Conservation (phyloP, 2,797 vertebrate species). For the Gobio occitaniae region DNA sequence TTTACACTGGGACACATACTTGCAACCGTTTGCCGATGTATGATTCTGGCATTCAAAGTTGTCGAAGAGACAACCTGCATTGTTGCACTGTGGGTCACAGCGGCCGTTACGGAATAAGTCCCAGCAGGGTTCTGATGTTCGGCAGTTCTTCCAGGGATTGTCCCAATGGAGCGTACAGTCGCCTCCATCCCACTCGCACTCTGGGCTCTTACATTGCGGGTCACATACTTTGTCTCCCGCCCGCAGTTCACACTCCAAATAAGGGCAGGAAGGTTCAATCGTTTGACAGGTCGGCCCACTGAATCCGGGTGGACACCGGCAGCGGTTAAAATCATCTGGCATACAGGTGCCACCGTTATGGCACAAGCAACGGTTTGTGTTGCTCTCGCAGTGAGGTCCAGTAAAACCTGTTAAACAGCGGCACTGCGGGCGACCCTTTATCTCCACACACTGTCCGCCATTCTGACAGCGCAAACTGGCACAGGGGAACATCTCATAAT, state of each 20-base stretch:
- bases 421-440: constrained; percentile 77
- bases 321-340: constrained; percentile 76
- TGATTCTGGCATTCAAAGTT: constrained; percentile 84
- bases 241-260: constrained; percentile 74
- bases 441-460: constrained; percentile 82
- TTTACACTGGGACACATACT: constrained; percentile 76
- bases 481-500: constrained; percentile 83
- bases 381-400: constrained; percentile 80
- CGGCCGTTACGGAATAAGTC: constrained; percentile 80
- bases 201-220: constrained; percentile 85
- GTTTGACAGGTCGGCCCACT: constrained; percentile 81
- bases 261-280: constrained; percentile 64
- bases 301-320: constrained; percentile 79
- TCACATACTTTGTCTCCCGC: constrained; percentile 86
- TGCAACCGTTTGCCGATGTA: constrained; percentile 74
- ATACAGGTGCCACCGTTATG: constrained; percentile 87
- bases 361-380: constrained; percentile 78
- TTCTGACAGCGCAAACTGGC: constrained; percentile 84
- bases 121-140: constrained; percentile 83
- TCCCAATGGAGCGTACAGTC: constrained; percentile 89
- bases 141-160: constrained; percentile 88
- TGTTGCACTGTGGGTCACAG: constrained; percentile 81
- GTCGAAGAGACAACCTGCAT: constrained; percentile 80
- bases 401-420: constrained; percentile 80
- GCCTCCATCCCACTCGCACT: constrained; percentile 91